Base-by-base conservation (phyloP, 2,797 vertebrate species). In the Coregonus suidteri region DNA sequence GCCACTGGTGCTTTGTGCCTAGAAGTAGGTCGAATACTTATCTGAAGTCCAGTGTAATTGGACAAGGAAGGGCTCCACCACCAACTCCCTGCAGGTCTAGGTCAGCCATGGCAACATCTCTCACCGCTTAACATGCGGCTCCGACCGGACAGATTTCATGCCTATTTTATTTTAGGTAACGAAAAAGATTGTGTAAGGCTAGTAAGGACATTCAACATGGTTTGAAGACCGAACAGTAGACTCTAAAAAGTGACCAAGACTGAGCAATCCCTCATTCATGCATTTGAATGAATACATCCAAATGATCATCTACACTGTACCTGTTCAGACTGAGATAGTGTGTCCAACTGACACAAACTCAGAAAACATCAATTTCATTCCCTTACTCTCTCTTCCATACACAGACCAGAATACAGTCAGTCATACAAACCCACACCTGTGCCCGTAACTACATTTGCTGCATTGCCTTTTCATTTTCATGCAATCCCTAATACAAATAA, bases 11-110 rank as follows among this genome's bases (percentile, higher is more conserved):
- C 91, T 92, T 93, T 93, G 92, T 92, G 86, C 89, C 89, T 90
- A 93, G 91, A 95, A 94, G 91, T 94, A 94, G 95, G 94, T 92
- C 93, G 91, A 92, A 93, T 93, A 92, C 91, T 92, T 94, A 92
- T 94, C 91, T 86, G 31, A 82, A 89, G 84, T 91, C 91, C 92
- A 64, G 59, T 91, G 88, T 93, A 94, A 93, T 93, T 93, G 93
- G 92, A 92, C 90, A 88, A 91, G 88, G 87, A 89, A 91, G 88
- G 90, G 87, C 89, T 88, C 84, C 85, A 84, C 85, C 87, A 89
- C 88, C 85, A 20, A 62, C 6, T 62, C 89, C 90, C 87, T 78
- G 85, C 86, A 70, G 86, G 76, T 86, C 84, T 83, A 52, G 87
- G 89, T 89, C 87, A 86, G 85, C 87, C 83, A 80, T 81, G 59